A percentile compares a stretch with the other conserved stretches of the same genome.
Evolutionary conservation across 2,888 invertebrate genomes (phyloP).

Genomic region (Drosophila formosana): DNA sequence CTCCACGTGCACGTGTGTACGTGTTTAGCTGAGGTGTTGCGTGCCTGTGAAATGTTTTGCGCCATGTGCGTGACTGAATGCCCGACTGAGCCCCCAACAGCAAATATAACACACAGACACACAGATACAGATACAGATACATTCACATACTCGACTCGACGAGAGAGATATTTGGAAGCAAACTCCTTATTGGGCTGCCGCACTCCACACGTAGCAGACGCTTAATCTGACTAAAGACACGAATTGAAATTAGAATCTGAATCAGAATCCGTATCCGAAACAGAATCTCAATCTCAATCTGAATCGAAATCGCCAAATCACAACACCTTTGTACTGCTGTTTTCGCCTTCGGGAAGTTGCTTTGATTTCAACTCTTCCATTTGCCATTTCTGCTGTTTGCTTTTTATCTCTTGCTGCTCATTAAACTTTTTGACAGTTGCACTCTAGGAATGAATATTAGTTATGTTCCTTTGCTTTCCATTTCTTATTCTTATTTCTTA

Average conservation of each 20-base stretch:
- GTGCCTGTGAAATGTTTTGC: constrained; percentile 72
- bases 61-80: constrained; percentile 74
- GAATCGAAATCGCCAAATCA: constrained; percentile 37
- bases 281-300: constrained; percentile 12
- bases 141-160: too few species aligned
- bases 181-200: constrained; percentile 2
- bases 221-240: constrained; percentile 58
- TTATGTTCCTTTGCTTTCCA: too few species aligned
- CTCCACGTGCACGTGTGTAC: constrained; percentile 15
- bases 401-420: too few species aligned
- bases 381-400: too few species aligned
- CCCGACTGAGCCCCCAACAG: constrained; percentile 34
- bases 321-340: not conserved
- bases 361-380: constrained; percentile 24
- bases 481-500: too few species aligned
- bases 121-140: not conserved
- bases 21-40: constrained; percentile 63
- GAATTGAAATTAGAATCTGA: constrained; percentile 51
- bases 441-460: too few species aligned
- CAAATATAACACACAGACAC: constrained; percentile 2
- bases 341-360: constrained; percentile 3
- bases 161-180: not conserved
- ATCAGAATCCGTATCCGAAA: not conserved
- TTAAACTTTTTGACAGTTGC: too few species aligned
- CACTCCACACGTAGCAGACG: constrained; percentile 54